A percentile compares a stretch with the other conserved stretches of the same genome.
Conservation (phyloP, 2,797 vertebrate species). For the Melanotaenia trifasciata region DNA sequence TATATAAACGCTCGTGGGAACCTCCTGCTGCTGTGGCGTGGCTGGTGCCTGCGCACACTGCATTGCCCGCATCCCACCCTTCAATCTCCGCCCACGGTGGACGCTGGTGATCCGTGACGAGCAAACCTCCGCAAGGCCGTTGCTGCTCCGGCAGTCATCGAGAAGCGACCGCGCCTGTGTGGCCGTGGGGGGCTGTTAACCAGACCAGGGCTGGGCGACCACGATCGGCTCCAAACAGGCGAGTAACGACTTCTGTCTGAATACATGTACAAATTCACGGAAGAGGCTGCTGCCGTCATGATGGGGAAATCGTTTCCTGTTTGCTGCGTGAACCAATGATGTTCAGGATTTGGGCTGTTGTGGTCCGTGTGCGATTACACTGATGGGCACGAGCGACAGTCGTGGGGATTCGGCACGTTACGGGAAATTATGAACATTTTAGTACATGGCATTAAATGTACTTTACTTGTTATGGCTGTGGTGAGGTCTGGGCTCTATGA, state of each 20-base stretch:
- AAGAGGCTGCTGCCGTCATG: neutral
- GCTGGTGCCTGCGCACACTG: neutral
- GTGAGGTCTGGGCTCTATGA: neutral
- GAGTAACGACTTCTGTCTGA: neutral
- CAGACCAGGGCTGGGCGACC: neutral
- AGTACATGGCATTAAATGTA: neutral
- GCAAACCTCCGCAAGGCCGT: neutral
- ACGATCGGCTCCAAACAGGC: neutral
- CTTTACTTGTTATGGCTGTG: neutral
- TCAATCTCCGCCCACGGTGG: slow-evolving; percentile 57
- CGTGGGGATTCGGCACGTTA: fast-evolving
- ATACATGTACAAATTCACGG: too few species aligned
- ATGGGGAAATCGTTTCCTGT: slow-evolving; percentile 7
- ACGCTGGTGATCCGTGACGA: slow-evolving; percentile 12
- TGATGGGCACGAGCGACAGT: neutral
- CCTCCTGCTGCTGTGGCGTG: neutral
- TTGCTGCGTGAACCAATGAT: slow-evolving; percentile 11
- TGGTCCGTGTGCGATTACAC: neutral
- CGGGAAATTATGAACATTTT: neutral
- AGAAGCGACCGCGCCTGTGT: slow-evolving; percentile 27
- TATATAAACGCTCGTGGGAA: neutral
- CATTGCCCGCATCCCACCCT: neutral
- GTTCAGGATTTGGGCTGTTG: neutral
- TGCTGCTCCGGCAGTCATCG: slow-evolving; percentile 10
- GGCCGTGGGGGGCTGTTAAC: neutral